These are phyloP conservation scores for Coreius guichenoti DNA, from an alignment of 2,797 vertebrate species.

Conservation along the genomic window DNA sequence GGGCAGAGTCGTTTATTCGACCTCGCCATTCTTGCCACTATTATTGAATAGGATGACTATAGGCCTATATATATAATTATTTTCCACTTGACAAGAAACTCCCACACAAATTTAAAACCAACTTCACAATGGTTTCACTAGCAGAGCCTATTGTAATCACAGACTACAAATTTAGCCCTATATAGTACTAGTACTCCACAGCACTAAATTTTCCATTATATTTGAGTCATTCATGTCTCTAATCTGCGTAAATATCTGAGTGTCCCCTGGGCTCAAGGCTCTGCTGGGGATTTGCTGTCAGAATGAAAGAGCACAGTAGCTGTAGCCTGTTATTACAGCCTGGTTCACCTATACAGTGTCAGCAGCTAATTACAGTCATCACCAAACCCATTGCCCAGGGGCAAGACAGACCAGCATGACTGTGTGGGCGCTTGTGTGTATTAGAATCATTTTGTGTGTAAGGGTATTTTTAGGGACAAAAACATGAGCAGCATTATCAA, in stretches of 20 bases:
- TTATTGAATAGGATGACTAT: conserved; percentile 35
- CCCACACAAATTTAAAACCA: background rate
- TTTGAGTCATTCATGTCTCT: conserved; percentile 40
- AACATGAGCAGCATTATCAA: conserved; percentile 30
- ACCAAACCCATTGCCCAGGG: conserved; percentile 56
- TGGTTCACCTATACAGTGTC: conserved; percentile 63
- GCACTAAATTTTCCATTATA: conserved; percentile 23
- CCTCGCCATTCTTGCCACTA: conserved; percentile 1
- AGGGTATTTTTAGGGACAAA: conserved; percentile 32
- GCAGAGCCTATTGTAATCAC: conserved; percentile 18
- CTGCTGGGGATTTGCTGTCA: conserved; percentile 36
- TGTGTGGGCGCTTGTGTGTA: conserved; percentile 42
- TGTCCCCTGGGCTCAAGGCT: conserved; percentile 40
- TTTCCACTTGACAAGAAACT: background rate
- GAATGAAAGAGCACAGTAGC: conserved; percentile 51
- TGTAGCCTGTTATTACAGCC: conserved; percentile 57
- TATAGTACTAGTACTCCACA: conserved; percentile 1
- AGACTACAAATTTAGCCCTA: conserved; percentile 7
- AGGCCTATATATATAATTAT: conserved; percentile 7
- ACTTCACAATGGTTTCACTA: conserved; percentile 7
- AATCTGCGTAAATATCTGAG: conserved; percentile 45
- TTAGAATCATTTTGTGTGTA: conserved; percentile 8
- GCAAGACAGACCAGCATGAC: conserved; percentile 59
- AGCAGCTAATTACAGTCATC: conserved; percentile 67
- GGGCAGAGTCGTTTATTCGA: background rate